Evolutionary conservation across 30 jellyfish, hydroid and myxozoan species (phyloP).

Genomic region (Chrysaora quinquecirrha): DNA sequence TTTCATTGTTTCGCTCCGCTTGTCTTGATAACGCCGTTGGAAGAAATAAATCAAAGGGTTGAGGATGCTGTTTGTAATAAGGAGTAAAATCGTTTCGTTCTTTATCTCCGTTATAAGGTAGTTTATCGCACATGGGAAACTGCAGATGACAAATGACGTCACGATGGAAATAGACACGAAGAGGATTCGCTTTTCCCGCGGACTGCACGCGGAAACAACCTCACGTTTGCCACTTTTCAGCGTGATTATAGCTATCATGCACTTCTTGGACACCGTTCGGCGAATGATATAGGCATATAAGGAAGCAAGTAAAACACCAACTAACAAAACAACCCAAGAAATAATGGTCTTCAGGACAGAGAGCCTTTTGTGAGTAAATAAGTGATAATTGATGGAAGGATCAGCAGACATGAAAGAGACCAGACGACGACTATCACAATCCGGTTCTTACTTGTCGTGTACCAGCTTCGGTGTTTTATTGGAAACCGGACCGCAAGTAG

Average conservation of each 20-base stretch:
- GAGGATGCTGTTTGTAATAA: constrained; percentile 49
- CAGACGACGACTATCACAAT: constrained; percentile 27
- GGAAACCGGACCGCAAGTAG: constrained; percentile 66
- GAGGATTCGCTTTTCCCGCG: constrained; percentile 68
- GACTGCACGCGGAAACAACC: constrained; percentile 71
- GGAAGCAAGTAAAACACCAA: constrained; percentile 40
- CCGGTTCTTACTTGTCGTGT: constrained; percentile 38
- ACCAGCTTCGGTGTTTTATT: constrained; percentile 68
- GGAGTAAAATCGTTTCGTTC: constrained; percentile 18
- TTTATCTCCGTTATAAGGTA: constrained; percentile 12
- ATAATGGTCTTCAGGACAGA: not conserved
- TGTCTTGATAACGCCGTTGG: constrained; percentile 58
- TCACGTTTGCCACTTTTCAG: constrained; percentile 65
- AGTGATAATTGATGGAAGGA: constrained; percentile 18
- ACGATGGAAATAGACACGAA: constrained; percentile 58
- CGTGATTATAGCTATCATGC: constrained; percentile 56
- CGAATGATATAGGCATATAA: constrained; percentile 66
- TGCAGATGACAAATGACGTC: constrained; percentile 54
- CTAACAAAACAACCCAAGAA: constrained; percentile 37
- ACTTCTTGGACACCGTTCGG: constrained; percentile 61
- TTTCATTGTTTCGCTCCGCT: constrained; percentile 36
- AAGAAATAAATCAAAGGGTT: constrained; percentile 69
- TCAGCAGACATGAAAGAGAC: constrained; percentile 40
- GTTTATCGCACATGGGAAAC: constrained; percentile 57
- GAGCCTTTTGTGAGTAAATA: not conserved